A percentile compares a stretch with the other conserved stretches of the same genome.
These are phyloP conservation scores for Mormyrus iriodes DNA, from an alignment of 2,113 vertebrate genomes.

Conservation along the genomic window DNA sequence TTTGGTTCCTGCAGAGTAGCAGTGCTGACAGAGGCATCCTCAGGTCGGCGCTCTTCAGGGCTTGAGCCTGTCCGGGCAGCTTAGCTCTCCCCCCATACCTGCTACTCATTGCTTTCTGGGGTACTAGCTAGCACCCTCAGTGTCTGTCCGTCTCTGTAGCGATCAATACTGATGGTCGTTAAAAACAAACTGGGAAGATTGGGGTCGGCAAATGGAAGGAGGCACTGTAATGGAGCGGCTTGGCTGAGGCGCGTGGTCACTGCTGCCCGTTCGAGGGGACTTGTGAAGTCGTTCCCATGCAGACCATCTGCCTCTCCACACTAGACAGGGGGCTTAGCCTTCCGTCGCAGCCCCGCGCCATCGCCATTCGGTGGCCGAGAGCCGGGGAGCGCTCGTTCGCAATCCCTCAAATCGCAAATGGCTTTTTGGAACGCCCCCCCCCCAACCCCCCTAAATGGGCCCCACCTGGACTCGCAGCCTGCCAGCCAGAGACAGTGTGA, in stretches of 20 bases:
- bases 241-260: constrained; percentile 7
- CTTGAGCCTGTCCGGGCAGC: constrained; percentile 13
- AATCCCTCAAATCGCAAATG: constrained; percentile 3
- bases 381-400: constrained; percentile 16
- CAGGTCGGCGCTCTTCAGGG: not conserved
- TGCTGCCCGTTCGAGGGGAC: not conserved
- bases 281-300: constrained; percentile 16
- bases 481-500: constrained; percentile 11
- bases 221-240: constrained; percentile 57
- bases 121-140: not conserved
- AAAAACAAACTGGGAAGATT: constrained; percentile 52
- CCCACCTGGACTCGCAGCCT: constrained; percentile 22
- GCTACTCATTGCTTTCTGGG: not conserved
- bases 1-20: not conserved
- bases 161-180: constrained; percentile 70
- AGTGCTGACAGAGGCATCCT: constrained; percentile 52
- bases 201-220: constrained; percentile 48
- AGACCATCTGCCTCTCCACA: constrained; percentile 9
- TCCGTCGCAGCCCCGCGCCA: not conserved
- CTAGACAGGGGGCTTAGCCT: constrained; percentile 3
- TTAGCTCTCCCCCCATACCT: not conserved
- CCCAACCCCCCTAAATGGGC: constrained; percentile 21
- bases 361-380: constrained; percentile 16
- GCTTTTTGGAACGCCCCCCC: constrained; percentile 2
- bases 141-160: constrained; percentile 15